Evolutionary conservation across 2,888 invertebrate genomes (phyloP).

Genomic region (Agonopterix subpropinquella): DNA sequence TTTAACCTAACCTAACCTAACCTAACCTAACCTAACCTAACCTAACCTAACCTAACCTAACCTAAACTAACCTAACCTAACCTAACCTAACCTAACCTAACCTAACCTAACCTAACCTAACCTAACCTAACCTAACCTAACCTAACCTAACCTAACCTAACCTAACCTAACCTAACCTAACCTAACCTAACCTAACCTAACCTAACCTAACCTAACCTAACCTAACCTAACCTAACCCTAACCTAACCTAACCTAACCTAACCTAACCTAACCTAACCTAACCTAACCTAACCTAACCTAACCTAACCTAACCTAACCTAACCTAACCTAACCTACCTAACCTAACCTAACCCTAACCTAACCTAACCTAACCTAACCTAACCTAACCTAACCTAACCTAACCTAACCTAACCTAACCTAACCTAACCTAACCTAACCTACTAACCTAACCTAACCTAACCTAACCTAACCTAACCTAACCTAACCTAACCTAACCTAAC

Average conservation of each 20-base stretch:
- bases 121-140: slow-evolving; percentile 12
- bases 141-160: slow-evolving; percentile 9
- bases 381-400: slow-evolving; percentile 11
- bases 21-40: too few species aligned
- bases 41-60: slow-evolving; percentile 13
- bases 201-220: slow-evolving; percentile 9
- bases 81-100: slow-evolving; percentile 11
- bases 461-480: slow-evolving; percentile 16
- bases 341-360: slow-evolving; percentile 15
- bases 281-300: slow-evolving; percentile 11
- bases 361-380: slow-evolving; percentile 11
- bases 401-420: slow-evolving; percentile 9
- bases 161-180: slow-evolving; percentile 9
- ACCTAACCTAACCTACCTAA: slow-evolving; percentile 16
- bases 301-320: slow-evolving; percentile 13
- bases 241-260: slow-evolving; percentile 5
- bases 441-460: slow-evolving; percentile 13
- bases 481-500: slow-evolving; percentile 16
- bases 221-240: slow-evolving; percentile 8
- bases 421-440: slow-evolving; percentile 8
- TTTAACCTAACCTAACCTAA: too few species aligned
- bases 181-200: slow-evolving; percentile 10
- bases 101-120: slow-evolving; percentile 11
- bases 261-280: slow-evolving; percentile 5
- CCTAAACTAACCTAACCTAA: slow-evolving; percentile 12